Evolutionary conservation across 1,140 invertebrate genomes (phyloP).

Genomic region (Bradysia coprophila): DNA sequence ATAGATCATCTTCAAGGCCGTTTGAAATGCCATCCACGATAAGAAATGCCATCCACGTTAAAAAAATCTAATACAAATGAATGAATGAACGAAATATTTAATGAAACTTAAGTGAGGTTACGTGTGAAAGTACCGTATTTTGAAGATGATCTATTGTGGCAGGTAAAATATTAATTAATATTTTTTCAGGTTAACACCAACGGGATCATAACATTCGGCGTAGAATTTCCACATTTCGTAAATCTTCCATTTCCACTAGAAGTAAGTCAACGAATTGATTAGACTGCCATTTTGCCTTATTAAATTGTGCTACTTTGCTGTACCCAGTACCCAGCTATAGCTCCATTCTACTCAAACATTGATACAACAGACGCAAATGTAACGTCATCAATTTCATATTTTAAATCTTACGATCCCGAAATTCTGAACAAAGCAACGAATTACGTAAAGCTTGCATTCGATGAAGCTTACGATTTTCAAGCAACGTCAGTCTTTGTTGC

Average conservation of each 20-base stretch:
- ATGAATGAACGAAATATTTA: no score
- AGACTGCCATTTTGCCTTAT: no score
- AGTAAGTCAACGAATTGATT: no score
- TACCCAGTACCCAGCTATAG: constrained; percentile 79
- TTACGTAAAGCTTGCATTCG: constrained; percentile 50
- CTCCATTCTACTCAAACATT: constrained; percentile 80
- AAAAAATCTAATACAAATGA: no score
- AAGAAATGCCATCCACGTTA: no score
- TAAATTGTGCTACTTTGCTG: no score
- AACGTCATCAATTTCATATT: constrained; percentile 56
- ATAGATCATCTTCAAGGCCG: no score
- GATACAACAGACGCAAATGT: constrained; percentile 42
- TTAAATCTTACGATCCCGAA: constrained; percentile 46
- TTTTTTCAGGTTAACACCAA: constrained; percentile 71
- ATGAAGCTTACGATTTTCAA: constrained; percentile 41
- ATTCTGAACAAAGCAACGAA: constrained; percentile 42
- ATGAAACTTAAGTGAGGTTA: no score
- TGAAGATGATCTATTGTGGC: no score
- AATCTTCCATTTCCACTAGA: constrained; percentile 80
- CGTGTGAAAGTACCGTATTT: no score
- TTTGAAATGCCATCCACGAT: no score
- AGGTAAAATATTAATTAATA: no score
- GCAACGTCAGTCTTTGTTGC: constrained; percentile 40
- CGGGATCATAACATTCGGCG: constrained; percentile 77
- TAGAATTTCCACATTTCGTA: constrained; percentile 64